These are phyloP conservation scores for Augochlorella aurata DNA, from an alignment of 2,888 invertebrate genomes.

Conservation along the genomic window DNA sequence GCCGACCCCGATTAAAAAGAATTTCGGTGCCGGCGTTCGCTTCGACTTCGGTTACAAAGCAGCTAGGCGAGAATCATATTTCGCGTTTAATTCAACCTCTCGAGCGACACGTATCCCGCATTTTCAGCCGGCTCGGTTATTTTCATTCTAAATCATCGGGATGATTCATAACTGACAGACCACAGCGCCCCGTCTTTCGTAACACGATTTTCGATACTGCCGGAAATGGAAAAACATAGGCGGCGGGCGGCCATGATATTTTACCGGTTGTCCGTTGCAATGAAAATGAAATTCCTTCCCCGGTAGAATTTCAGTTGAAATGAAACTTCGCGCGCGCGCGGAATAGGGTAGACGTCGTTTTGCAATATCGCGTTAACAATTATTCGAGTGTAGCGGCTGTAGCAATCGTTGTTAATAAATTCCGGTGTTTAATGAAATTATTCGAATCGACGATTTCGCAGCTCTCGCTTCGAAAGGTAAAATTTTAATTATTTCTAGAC, in stretches of 20 bases:
- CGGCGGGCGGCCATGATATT: slow-evolving; percentile 9
- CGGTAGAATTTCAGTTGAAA: neutral
- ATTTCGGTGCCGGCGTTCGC: neutral
- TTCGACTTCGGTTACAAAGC: neutral
- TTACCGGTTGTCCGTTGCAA: slow-evolving; percentile 12
- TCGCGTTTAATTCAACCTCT: neutral
- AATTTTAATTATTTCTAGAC: too few relatives aligned
- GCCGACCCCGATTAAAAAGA: neutral
- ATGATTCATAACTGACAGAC: slow-evolving; percentile 25
- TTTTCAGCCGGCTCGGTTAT: slow-evolving; percentile 14
- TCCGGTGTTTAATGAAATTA: too few relatives aligned
- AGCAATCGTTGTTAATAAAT: neutral
- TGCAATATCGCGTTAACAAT: neutral
- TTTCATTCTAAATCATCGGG: slow-evolving; percentile 22
- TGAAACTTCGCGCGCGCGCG: neutral
- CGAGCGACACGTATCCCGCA: slow-evolving; percentile 20
- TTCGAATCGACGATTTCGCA: too few relatives aligned
- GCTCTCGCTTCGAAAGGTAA: too few relatives aligned
- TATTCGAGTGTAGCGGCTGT: neutral
- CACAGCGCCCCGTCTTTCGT: slow-evolving; percentile 3
- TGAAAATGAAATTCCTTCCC: slow-evolving; percentile 34
- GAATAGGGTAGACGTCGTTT: neutral
- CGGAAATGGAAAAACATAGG: slow-evolving; percentile 8
- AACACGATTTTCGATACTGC: slow-evolving; percentile 27
- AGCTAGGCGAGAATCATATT: slow-evolving; percentile 4